phyloP scores from a whole-genome alignment of 2,113 vertebrate species.

The Promerops cafer region DNA sequence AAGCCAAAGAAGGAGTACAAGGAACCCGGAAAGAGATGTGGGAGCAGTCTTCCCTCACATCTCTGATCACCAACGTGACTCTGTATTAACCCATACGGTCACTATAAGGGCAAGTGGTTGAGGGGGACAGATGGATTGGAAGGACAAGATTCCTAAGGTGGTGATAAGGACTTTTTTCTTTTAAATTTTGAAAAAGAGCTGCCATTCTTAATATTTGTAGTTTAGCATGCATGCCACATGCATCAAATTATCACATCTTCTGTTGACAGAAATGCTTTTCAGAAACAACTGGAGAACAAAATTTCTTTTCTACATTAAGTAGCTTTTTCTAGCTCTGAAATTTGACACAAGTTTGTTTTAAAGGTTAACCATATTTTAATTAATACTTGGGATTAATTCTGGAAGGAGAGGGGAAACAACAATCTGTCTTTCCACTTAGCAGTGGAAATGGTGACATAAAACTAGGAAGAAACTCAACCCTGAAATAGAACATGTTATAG shows the following conservation, averaged over 20 bases:
- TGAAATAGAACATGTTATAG: neutral
- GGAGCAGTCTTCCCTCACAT: neutral
- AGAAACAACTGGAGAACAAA: neutral
- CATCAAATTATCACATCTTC: neutral
- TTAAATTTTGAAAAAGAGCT: neutral
- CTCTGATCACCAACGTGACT: neutral
- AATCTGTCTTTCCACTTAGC: neutral
- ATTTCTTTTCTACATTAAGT: neutral
- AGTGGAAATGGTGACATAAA: neutral
- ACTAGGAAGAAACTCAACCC: neutral
- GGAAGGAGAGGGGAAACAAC: neutral
- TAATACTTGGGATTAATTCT: conserved; percentile 4
- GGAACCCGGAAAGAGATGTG: neutral
- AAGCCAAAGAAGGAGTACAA: neutral
- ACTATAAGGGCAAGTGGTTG: neutral
- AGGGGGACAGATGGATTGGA: neutral
- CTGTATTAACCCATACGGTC: neutral
- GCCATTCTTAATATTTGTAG: neutral
- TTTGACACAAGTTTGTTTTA: neutral
- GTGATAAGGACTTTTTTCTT: neutral
- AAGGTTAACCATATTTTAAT: conserved; percentile 34
- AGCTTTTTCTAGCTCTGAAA: conserved; percentile 8
- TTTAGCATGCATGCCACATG: neutral
- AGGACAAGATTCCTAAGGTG: neutral
- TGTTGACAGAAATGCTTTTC: neutral